Evolutionary conservation across 1,140 invertebrate genomes (phyloP), one percentile per base, ranked within the genome.

Genomic region (Parapsyche elsis): DNA sequence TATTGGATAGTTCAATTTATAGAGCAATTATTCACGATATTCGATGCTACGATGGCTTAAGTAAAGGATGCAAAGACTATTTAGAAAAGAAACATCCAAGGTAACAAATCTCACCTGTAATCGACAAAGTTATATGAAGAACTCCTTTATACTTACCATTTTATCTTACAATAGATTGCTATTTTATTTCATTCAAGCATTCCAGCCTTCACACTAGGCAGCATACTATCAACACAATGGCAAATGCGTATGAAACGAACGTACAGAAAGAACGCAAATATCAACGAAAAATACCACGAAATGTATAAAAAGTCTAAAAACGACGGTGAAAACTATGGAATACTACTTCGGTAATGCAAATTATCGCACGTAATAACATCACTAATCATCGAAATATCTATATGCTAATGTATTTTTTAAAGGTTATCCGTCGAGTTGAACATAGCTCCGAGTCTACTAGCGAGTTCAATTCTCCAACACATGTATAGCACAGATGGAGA

Each of bases 311-410:
- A 85, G 78, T 81, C 74, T 23, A 71, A 86, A 49, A 77, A 84
- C 61, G 84, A 81, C 73, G 61, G 83, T 74, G 85, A 90, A 80
- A 84, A 87, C n/a, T 84, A 90, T 49, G 91, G 92, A 67, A 89
- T 93, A 70, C 86, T 94, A 30, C 80, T 93, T 23, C 85, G 88
- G 82, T 86, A 92, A 49, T 80, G 2, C 16, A 61, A 19, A 75
- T 24, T 16, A n/a, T 26, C 21, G 24, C 4, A 21, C 61, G 24
- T 45, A 30, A 10, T 23, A 92, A 92, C 59, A 21, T 61, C 21
- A 61, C 0, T 21, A 19, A 4, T 61, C n/a, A 61, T 83, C 38
- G 64, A 49, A 59, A 61, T 57, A n/a, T n/a, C n/a, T n/a, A n/a
- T n/a, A n/a, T n/a, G n/a, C n/a, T n/a, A n/a, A n/a, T n/a, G n/a